Evolutionary conservation across 2,797 vertebrate species (phyloP).

Genomic region (Chromis chromis): DNA sequence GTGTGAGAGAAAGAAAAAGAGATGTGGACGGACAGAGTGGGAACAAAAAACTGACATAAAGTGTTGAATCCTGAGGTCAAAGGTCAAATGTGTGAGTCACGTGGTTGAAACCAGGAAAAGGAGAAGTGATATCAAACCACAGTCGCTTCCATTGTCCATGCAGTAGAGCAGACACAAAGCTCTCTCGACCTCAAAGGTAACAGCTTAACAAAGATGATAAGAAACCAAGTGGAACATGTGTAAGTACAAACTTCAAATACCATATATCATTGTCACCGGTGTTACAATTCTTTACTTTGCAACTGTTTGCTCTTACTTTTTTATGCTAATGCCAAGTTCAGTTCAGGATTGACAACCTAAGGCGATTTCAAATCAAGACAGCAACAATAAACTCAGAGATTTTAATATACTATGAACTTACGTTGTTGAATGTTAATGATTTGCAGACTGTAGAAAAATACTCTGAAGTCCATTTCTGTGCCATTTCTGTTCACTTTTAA

Average conservation of each 20-base stretch:
- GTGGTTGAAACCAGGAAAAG: slow-evolving; percentile 70
- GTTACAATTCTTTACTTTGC: background rate
- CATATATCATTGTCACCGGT: background rate
- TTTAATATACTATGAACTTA: background rate
- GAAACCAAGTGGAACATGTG: slow-evolving; percentile 37
- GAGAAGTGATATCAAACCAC: slow-evolving; percentile 34
- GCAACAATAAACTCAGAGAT: too few species aligned
- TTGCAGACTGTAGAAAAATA: too few species aligned
- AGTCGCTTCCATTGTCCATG: slow-evolving; percentile 19
- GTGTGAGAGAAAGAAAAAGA: background rate
- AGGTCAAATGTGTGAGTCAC: slow-evolving; percentile 71
- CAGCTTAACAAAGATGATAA: slow-evolving; percentile 44
- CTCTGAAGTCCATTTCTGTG: background rate
- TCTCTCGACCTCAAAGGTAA: slow-evolving; percentile 6
- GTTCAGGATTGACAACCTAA: background rate
- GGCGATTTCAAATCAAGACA: too few species aligned
- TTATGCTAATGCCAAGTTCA: background rate
- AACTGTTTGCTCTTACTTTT: background rate
- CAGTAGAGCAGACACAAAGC: slow-evolving; percentile 25
- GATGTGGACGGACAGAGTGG: slow-evolving; percentile 7
- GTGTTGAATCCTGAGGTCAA: slow-evolving; percentile 53
- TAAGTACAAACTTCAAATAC: slow-evolving; percentile 57
- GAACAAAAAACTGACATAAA: slow-evolving; percentile 7
- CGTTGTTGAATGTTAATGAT: background rate
- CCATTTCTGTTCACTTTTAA: background rate